Percentiles rank a stretch among this genome's conserved stretches.
Evolutionary conservation across 2,888 invertebrate species (phyloP).

Genomic region (Eupithecia subumbrata): DNA sequence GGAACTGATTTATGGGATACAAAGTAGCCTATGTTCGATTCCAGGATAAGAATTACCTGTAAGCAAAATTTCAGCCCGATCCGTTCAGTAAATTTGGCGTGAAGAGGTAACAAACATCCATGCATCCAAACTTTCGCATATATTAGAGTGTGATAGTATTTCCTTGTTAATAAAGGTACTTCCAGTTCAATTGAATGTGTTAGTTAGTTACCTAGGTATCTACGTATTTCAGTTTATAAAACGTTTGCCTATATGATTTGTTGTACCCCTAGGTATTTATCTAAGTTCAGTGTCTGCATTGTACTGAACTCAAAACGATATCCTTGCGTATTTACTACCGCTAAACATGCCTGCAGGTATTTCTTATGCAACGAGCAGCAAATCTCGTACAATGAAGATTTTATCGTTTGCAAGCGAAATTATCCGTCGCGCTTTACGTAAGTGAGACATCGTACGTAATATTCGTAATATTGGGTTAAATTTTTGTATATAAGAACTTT

Average conservation of each 20-base stretch:
- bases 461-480: slow-evolving; percentile 1
- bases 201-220: no score
- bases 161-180: no score
- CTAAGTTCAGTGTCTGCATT: neutral
- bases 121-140: no score
- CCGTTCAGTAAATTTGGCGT: no score
- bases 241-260: neutral
- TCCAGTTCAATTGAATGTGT: neutral
- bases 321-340: neutral
- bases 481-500: neutral
- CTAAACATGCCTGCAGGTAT: slow-evolving; percentile 8
- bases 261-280: neutral
- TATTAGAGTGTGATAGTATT: no score
- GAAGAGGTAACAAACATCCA: no score
- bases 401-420: slow-evolving; percentile 31
- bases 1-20: no score
- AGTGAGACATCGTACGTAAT: slow-evolving; percentile 27
- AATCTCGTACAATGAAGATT: slow-evolving; percentile 30
- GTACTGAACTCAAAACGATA: neutral
- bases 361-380: slow-evolving; percentile 27
- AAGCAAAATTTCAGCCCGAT: no score
- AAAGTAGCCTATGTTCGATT: no score
- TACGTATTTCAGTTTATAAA: neutral
- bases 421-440: slow-evolving; percentile 26
- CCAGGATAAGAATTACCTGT: no score